Conservation (phyloP, 2,113 vertebrate species). For the Petromus typicus region DNA sequence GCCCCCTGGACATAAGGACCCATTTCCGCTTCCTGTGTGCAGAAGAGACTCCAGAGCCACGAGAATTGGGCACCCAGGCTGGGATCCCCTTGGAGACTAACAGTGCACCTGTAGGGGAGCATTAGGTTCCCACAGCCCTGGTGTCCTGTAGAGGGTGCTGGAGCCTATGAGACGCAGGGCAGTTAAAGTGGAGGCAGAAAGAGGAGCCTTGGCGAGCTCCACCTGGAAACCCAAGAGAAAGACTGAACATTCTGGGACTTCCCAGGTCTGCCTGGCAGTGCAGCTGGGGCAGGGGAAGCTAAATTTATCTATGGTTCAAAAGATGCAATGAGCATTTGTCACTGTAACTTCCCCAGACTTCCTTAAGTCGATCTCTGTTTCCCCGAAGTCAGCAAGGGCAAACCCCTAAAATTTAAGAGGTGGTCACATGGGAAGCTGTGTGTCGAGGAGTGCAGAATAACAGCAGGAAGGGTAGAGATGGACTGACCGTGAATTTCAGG, state of each 20-base stretch:
- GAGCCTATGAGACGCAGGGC: background rate
- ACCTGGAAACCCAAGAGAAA: background rate
- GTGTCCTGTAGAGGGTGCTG: background rate
- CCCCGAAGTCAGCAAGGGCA: slow-evolving; percentile 53
- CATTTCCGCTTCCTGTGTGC: background rate
- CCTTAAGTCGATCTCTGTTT: slow-evolving; percentile 24
- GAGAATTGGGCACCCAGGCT: background rate
- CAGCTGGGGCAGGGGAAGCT: slow-evolving; percentile 18
- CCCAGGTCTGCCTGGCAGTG: background rate
- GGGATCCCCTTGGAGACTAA: background rate
- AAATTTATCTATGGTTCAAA: background rate
- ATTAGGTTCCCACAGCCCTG: background rate
- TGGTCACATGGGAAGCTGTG: background rate
- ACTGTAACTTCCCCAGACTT: slow-evolving; percentile 61
- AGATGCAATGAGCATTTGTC: background rate
- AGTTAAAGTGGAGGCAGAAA: background rate
- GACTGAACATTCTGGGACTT: background rate
- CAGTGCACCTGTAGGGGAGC: background rate
- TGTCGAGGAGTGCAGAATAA: background rate
- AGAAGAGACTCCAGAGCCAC: background rate
- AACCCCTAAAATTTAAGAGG: slow-evolving; percentile 42
- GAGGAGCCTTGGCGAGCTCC: fast-evolving
- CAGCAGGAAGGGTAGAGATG: fast-evolving
- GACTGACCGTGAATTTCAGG: background rate
- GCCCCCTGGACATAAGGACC: background rate